Evolutionary conservation across 1,140 invertebrate genomes (phyloP), one percentile per base, ranked within the genome.

Genomic region (Macrobrachium rosenbergii): DNA sequence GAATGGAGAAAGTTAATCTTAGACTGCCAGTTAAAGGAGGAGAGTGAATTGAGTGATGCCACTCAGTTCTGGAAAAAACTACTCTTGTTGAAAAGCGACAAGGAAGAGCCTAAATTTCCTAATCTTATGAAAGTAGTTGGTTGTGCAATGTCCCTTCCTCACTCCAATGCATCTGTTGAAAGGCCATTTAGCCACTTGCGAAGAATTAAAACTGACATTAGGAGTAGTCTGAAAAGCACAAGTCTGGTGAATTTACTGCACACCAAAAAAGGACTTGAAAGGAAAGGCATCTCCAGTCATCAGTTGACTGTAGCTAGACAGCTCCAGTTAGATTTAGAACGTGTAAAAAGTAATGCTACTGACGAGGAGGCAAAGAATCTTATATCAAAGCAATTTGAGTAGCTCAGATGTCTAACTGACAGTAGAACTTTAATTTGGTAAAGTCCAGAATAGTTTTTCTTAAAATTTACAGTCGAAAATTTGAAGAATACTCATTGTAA

Each of bases 81-180:
- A 45, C 62, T 69, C 0, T 69, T 43, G 62, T 69, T 64, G 64
- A 82, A 82, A 69, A 82, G 72, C 37, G 37, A 69, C 19, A 69
- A 6, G 11, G 80, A 23, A 64, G 62, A 82, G 80, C 63, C 80
- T 7, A 82, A 67, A 43, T 72, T 45, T 64, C 80, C 80, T 28
- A n/a, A 82, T 82, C 80, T 82, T 58, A 69, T n/a, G 37, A 82
- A 82, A 82, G 80, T 43, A 37, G 64, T 82, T 82, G 80, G 28
- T 37, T 82, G 28, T 72, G 23, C 63, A 37, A 67, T 16, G 67
- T 69, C 80, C 43, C 45, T 82, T 43, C 80, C 80, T n/a, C 80
- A 82, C 64, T 82, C 64, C 23, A 82, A 82, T 52, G 80, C 80
- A 69, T 37, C 63, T 69, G 80, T 72, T 6, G 64, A 82, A 45